These are phyloP conservation scores for Squalus acanthias DNA, from an alignment of 2,797 vertebrate species.

Conservation along the genomic window DNA sequence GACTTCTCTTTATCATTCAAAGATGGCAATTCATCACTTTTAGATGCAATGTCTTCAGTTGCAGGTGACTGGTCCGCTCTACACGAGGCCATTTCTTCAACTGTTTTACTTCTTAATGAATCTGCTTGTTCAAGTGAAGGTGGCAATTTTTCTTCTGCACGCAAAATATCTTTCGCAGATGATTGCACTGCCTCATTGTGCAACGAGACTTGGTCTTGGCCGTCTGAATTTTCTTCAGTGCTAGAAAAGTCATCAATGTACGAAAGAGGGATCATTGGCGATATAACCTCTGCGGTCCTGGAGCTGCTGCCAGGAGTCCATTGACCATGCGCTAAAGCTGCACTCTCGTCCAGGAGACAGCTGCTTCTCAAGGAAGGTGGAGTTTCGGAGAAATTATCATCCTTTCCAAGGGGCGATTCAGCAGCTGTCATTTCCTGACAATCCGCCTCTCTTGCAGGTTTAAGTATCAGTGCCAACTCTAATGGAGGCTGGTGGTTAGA, in stretches of 20 bases:
- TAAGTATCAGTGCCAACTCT: neutral
- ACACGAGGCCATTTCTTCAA: neutral
- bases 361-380: neutral
- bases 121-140: neutral
- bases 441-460: neutral
- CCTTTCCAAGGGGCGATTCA: neutral
- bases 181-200: slow-evolving; percentile 44
- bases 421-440: neutral
- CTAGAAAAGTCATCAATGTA: slow-evolving; percentile 37
- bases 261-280: neutral
- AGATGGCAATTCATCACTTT: neutral
- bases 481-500: neutral
- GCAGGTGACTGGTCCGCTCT: neutral
- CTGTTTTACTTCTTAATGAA: neutral
- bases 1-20: neutral
- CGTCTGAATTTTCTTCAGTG: slow-evolving; percentile 37
- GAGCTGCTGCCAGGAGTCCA: neutral
- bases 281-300: slow-evolving; percentile 29
- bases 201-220: slow-evolving; percentile 34
- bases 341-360: neutral
- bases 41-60: neutral
- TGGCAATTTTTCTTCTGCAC: neutral
- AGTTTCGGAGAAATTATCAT: neutral
- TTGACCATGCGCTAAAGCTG: neutral
- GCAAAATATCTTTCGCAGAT: slow-evolving; percentile 42